phyloP scores from a whole-genome alignment of 2,113 vertebrate species.

The Alouatta palliata region DNA sequence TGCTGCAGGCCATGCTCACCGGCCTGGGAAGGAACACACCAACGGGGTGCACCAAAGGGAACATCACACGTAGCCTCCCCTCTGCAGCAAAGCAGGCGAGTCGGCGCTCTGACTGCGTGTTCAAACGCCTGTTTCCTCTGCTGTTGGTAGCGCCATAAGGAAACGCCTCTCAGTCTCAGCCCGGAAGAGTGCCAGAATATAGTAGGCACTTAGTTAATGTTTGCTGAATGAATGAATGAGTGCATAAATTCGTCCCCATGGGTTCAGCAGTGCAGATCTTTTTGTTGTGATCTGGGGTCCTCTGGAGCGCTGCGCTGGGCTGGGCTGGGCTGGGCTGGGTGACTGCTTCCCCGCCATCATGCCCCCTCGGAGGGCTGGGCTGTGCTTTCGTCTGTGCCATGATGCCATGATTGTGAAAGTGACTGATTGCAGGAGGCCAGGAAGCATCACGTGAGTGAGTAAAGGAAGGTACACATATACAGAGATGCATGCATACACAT shows the following conservation, averaged over 20 bases:
- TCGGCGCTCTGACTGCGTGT: fast-evolving
- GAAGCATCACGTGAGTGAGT: not conserved
- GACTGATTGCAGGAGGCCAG: not conserved
- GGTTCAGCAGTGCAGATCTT: not conserved
- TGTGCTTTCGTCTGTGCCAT: not conserved
- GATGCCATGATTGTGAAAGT: fast-evolving
- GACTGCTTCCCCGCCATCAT: not conserved
- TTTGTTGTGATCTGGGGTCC: not conserved
- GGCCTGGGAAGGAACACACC: fast-evolving
- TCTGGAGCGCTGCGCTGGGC: too few species aligned
- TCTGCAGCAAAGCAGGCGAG: not conserved
- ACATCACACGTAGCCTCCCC: not conserved
- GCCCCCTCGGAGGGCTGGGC: too few species aligned
- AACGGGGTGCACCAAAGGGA: too few species aligned
- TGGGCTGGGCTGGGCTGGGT: too few species aligned
- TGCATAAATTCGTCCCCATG: fast-evolving
- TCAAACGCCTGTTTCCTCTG: not conserved
- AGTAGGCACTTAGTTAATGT: fast-evolving
- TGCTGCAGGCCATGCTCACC: too few species aligned
- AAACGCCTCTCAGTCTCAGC: too few species aligned
- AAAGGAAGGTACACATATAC: not conserved
- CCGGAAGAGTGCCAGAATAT: too few species aligned
- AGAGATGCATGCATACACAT: fast-evolving
- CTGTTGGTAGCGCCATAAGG: not conserved
- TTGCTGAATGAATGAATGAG: not conserved